phyloP scores from a whole-genome alignment of 1,140 invertebrate species.

The Drosophila biarmipes region DNA sequence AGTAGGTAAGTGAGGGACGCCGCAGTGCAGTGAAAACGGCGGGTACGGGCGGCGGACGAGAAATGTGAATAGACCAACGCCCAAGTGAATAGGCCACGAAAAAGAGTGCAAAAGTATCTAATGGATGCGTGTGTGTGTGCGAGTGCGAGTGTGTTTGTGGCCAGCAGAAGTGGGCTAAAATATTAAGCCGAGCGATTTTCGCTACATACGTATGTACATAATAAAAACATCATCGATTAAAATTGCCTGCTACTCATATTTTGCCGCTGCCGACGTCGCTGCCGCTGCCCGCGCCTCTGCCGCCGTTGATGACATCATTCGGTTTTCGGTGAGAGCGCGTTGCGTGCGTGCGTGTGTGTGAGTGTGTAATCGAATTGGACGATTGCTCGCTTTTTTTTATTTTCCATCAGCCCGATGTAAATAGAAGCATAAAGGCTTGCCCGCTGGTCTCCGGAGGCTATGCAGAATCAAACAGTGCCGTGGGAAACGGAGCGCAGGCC shows the following conservation, averaged over 20 bases:
- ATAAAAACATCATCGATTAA: slow-evolving; percentile 80
- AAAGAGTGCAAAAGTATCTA: slow-evolving; percentile 67
- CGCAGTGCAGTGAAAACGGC: slow-evolving; percentile 44
- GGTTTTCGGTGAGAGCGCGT: slow-evolving; percentile 65
- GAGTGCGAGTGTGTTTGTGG: not conserved
- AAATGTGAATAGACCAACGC: slow-evolving; percentile 75
- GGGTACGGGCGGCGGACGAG: slow-evolving; percentile 30
- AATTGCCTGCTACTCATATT: slow-evolving; percentile 67
- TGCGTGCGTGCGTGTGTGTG: slow-evolving; percentile 37
- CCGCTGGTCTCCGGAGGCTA: not conserved
- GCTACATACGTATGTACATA: slow-evolving; percentile 28
- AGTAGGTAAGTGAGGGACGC: slow-evolving; percentile 73
- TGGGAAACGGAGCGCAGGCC: slow-evolving; percentile 13
- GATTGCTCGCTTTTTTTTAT: slow-evolving; percentile 37
- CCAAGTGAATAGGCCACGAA: slow-evolving; percentile 49
- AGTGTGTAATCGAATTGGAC: slow-evolving; percentile 59
- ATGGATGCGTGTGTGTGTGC: slow-evolving; percentile 28
- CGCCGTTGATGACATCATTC: slow-evolving; percentile 79
- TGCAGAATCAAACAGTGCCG: slow-evolving; percentile 3
- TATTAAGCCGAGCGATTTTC: slow-evolving; percentile 22
- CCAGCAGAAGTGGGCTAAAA: not conserved
- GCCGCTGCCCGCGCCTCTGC: slow-evolving; percentile 35
- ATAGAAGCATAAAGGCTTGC: not conserved
- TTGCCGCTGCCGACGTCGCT: slow-evolving; percentile 39
- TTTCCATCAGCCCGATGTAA: slow-evolving; percentile 3